Base-by-base conservation (phyloP, 1,140 invertebrate species). In the Megalopta genalis region DNA sequence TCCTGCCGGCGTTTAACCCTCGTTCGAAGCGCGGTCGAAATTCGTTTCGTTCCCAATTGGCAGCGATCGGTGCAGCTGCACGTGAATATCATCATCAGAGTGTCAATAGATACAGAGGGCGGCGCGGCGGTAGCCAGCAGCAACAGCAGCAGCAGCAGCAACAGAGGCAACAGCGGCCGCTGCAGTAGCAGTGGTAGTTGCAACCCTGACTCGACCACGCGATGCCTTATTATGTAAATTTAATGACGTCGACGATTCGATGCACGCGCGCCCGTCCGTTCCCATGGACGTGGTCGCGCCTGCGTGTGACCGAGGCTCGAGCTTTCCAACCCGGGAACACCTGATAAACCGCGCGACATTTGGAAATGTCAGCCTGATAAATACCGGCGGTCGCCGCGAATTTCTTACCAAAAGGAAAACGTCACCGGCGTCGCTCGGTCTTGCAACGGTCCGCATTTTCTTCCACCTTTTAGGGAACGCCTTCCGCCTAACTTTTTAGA, bases 141-240 rank as follows among this genome's bases (percentile, higher is more conserved):
- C 18, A 21, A 16, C 49, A 21, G 59, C 14, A 42, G 57, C 27
- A 42, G 59, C n/a, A 67, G 46, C 52, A n/a, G 23, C 75, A 71
- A n/a, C 46, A 32, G 32, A 46, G 42, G 42, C 42, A 46, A 46
- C 42, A 12, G 2, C 42, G 12, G 12, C 42, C 9, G 42, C 42
- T 9, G 42, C 5, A 21, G 49, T 2, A 21, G 59, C n/a, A 54
- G 66, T 27, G 27, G 60, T 27, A 67, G 46, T 63, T 27, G 21
- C 76, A 72, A 32, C 46, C 54, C 64, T 49, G 39, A 32, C 63
- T 70, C 77, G 81, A 72, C 82, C 88, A 88, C 87, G 85, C 88
- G 85, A 89, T 76, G 86, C 88, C 89, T 90, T 89, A 90, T 90
- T 90, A 90, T 90, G 87, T 84, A 90, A 90, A 90, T 90, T 88